These are phyloP conservation scores for Zosterops pallidus DNA, from an alignment of 2,113 vertebrate genomes.

Conservation along the genomic window DNA sequence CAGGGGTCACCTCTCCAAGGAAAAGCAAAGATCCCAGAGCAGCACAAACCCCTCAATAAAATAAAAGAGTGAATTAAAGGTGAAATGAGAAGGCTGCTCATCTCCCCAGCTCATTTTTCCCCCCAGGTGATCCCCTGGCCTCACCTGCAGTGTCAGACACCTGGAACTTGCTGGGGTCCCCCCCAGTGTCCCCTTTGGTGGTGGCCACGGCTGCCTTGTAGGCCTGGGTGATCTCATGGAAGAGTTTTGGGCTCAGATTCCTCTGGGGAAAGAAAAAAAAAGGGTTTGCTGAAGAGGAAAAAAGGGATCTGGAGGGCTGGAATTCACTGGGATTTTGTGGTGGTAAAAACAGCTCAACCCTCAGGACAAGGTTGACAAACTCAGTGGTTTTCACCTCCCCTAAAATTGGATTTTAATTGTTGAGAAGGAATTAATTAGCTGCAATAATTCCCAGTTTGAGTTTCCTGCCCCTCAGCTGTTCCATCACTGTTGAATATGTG, in stretches of 20 bases:
- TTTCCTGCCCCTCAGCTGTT: background rate
- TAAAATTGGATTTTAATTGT: background rate
- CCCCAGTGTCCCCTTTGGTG: slow-evolving; percentile 83
- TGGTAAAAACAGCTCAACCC: background rate
- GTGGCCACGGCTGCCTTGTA: slow-evolving; percentile 92
- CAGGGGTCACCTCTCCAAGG: no score
- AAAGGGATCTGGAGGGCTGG: background rate
- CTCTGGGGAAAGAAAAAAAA: slow-evolving; percentile 53
- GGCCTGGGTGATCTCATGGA: slow-evolving; percentile 90
- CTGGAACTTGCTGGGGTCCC: slow-evolving; percentile 81
- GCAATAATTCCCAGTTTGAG: background rate
- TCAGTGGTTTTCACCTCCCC: background rate
- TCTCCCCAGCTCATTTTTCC: background rate
- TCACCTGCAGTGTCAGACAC: slow-evolving; percentile 89
- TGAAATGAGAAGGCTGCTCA: background rate
- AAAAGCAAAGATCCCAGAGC: no score
- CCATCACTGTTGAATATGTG: background rate
- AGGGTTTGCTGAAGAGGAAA: background rate
- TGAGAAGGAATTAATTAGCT: background rate
- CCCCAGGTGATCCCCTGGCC: background rate
- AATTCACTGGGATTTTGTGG: background rate
- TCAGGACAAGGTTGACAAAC: background rate
- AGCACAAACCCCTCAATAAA: no score
- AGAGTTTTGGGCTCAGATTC: slow-evolving; percentile 76
- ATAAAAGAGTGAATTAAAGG: no score